Evolutionary conservation across 2,888 invertebrate genomes (phyloP).

Genomic region (Eupeodes luniger): DNA sequence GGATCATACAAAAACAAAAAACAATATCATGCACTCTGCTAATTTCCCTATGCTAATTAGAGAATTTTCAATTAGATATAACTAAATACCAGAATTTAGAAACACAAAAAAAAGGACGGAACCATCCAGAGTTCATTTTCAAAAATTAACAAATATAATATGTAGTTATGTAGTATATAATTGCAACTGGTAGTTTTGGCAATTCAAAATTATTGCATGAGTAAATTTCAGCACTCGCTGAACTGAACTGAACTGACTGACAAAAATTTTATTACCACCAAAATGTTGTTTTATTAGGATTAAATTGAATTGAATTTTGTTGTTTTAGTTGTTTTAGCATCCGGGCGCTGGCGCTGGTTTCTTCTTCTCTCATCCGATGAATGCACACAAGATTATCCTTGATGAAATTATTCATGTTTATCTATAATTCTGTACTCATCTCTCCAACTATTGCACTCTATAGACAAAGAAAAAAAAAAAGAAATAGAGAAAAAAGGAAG

Average conservation of each 20-base stretch:
- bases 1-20: not conserved
- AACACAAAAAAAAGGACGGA: constrained; percentile 31
- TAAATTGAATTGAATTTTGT: constrained; percentile 49
- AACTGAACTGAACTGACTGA: constrained; percentile 20
- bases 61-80: constrained; percentile 23
- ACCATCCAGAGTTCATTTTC: not conserved
- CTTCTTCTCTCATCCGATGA: not conserved
- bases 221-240: constrained; percentile 14
- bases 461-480: constrained; percentile 54
- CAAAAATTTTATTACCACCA: constrained; percentile 4
- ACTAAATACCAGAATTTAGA: not conserved
- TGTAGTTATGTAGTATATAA: too few species aligned
- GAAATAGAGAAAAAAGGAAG: constrained; percentile 32
- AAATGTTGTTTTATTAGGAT: constrained; percentile 45
- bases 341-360: not conserved
- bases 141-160: too few species aligned
- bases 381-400: constrained; percentile 34
- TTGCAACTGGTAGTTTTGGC: constrained; percentile 15
- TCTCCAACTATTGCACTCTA: constrained; percentile 85
- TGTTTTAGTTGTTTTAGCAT: not conserved
- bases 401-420: constrained; percentile 42
- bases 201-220: constrained; percentile 35
- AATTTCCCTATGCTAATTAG: constrained; percentile 44
- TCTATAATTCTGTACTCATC: constrained; percentile 89
- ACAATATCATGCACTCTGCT: constrained; percentile 2